Evolutionary conservation across 2,113 vertebrate genomes (phyloP).

Genomic region (Bungarus multicinctus): DNA sequence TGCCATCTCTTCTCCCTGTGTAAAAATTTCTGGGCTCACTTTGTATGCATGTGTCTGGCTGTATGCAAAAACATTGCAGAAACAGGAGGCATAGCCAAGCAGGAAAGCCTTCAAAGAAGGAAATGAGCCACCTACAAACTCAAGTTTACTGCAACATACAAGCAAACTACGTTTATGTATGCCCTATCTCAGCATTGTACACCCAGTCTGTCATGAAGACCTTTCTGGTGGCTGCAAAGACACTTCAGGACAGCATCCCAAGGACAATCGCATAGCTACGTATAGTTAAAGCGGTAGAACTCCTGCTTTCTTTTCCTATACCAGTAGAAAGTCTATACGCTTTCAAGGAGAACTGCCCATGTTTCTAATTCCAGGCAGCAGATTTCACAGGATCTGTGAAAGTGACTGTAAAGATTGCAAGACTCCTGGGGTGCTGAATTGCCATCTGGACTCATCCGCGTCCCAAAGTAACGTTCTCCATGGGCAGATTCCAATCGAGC

Average conservation of each 20-base stretch:
- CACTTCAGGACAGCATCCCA: neutral
- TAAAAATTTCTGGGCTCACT: neutral
- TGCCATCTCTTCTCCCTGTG: neutral
- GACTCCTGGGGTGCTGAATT: neutral
- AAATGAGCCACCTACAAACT: neutral
- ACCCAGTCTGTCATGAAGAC: neutral
- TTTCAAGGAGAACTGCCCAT: neutral
- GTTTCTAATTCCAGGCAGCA: neutral
- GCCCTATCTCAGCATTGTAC: neutral
- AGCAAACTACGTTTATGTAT: neutral
- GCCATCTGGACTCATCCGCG: neutral
- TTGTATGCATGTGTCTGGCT: neutral
- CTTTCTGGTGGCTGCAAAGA: neutral
- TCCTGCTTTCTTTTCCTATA: neutral
- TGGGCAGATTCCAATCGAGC: neutral
- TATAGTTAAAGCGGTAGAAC: neutral
- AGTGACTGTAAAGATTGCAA: neutral
- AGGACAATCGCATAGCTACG: neutral
- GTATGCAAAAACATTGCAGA: neutral
- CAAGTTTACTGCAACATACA: neutral
- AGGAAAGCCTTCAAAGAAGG: neutral
- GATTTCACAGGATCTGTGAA: neutral
- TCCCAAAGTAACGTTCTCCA: neutral
- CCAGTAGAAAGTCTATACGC: neutral
- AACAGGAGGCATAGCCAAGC: neutral